Base-by-base conservation (phyloP, 2,113 vertebrate species). In the Platichthys stellatus region DNA sequence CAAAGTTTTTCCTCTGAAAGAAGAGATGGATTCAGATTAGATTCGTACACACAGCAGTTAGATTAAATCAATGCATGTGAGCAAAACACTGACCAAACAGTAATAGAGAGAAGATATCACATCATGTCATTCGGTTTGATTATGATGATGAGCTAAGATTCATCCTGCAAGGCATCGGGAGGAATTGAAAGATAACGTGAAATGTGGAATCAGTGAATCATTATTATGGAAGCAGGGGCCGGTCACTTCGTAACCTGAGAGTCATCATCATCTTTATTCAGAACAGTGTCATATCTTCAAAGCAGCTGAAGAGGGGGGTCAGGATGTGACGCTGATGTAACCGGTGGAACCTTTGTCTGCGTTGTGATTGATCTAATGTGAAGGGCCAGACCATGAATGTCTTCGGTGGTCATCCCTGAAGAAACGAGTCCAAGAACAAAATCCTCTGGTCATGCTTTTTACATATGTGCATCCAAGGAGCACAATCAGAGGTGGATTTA, bases 1-100 rank as follows among this genome's bases (percentile, higher is more conserved):
- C 68, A 78, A 82, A 88, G 85, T 83, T 84, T 69, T 65, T 76
- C 69, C 79, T 86, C 85, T 76, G 78, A 83, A 72, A 78, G 63
- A 73, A 78, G 88, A 77, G 28, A 76, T 63, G 24, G 60, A 72
- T 61, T 77, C 67, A 80, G 18, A 82, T 72, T 63, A 49, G 38
- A 78, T 79, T 69, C 2, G 5, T 6, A 8, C 17, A 21, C 63
- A 60, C 56, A 43, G 23, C 63, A 71, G 24, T 51, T 35, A 49
- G 56, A 67, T 68, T 43, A 67, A 54, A 78, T 74, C 12, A 31
- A 7, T 7, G 31, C 72, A 62, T 43, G 51, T 76, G 60, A 38
- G 49, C 40, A 54, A 67, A 80, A 65, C 20, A 9, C 47, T 18
- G 40, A 66, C n/a, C 56, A 53, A n/a, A 14, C 18, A 10, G 10